Evolutionary conservation across 2,797 vertebrate genomes (phyloP).

Genomic region (Miichthys miiuy): DNA sequence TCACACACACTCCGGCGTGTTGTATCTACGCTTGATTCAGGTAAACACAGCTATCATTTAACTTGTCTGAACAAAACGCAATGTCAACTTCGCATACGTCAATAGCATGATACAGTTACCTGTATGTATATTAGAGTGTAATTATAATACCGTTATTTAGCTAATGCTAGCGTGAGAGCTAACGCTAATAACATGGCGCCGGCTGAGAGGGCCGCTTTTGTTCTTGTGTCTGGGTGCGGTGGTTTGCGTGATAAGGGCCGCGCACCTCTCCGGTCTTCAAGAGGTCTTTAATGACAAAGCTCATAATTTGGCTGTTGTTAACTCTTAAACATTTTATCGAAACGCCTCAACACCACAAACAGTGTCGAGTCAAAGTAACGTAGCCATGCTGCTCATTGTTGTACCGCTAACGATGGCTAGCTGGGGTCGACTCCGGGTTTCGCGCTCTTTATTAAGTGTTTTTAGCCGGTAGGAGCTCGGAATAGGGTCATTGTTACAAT

Average conservation of each 20-base stretch:
- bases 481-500: rapidly evolving
- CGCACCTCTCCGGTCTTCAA: too few species aligned
- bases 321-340: rapidly evolving
- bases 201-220: constrained; percentile 81
- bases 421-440: not conserved
- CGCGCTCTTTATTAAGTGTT: constrained; percentile 35
- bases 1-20: constrained; percentile 67
- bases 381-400: not conserved
- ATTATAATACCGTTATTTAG: not conserved
- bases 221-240: constrained; percentile 79
- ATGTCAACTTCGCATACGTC: rapidly evolving
- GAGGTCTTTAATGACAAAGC: too few species aligned
- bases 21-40: constrained; percentile 56
- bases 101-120: rapidly evolving
- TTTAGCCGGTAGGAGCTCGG: rapidly evolving
- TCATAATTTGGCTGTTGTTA: rapidly evolving
- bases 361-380: not conserved
- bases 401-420: constrained; percentile 2
- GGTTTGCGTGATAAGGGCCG: not conserved
- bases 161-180: constrained; percentile 30
- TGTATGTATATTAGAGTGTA: rapidly evolving
- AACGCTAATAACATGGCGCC: constrained; percentile 77
- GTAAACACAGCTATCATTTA: constrained; percentile 41
- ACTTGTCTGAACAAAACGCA: rapidly evolving
- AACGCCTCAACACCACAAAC: rapidly evolving